Conservation (phyloP, 35 echinoderm and acorn worm species). For the Holothuria glaberrima region DNA sequence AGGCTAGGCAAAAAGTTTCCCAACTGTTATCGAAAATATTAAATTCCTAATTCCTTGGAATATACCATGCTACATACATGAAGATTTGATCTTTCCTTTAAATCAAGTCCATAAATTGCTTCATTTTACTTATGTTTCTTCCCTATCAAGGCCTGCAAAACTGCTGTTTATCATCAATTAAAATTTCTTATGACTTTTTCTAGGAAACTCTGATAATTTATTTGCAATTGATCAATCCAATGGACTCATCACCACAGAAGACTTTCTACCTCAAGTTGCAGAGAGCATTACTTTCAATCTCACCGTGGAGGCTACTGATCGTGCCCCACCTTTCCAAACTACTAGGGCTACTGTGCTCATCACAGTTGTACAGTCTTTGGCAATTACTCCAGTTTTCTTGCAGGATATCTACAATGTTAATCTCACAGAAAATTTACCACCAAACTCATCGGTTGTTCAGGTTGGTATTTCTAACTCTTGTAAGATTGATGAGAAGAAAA, state of each 20-base stretch:
- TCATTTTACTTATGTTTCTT: too few relatives aligned
- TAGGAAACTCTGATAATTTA: conserved; percentile 54
- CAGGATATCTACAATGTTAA: conserved; percentile 52
- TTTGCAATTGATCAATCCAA: conserved; percentile 66
- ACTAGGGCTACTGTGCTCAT: conserved; percentile 51
- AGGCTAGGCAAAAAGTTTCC: too few relatives aligned
- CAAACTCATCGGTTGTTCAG: conserved; percentile 38
- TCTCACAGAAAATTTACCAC: conserved; percentile 61
- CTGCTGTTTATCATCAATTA: neutral
- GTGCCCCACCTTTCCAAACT: conserved; percentile 69
- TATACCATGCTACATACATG: too few relatives aligned
- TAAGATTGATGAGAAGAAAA: too few relatives aligned
- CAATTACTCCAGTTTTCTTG: conserved; percentile 56
- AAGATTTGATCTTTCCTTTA: too few relatives aligned
- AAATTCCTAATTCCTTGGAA: too few relatives aligned
- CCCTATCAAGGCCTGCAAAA: too few relatives aligned
- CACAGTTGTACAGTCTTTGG: conserved; percentile 53
- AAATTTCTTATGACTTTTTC: neutral
- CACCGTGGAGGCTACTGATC: conserved; percentile 69
- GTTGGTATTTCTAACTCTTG: too few relatives aligned
- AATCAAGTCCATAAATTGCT: too few relatives aligned
- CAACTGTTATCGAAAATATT: too few relatives aligned
- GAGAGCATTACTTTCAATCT: conserved; percentile 67
- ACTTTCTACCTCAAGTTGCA: conserved; percentile 48
- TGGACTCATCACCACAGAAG: conserved; percentile 72